A percentile compares a stretch with the other conserved stretches of the same genome.
Conservation (phyloP, 1,140 invertebrate species). For the Drosophila truncata region DNA sequence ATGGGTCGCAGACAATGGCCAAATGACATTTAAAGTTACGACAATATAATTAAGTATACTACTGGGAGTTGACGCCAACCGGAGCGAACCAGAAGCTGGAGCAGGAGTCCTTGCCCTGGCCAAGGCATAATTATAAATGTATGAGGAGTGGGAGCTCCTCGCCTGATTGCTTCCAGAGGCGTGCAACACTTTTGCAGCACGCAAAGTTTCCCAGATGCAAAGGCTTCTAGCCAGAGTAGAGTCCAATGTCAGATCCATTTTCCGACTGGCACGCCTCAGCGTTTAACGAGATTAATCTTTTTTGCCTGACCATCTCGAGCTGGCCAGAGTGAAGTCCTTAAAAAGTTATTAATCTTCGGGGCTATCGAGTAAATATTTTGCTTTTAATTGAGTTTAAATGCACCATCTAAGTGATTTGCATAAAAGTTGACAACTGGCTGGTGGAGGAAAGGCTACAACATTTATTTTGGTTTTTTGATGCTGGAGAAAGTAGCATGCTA, state of each 20-base stretch:
- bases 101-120: conserved; percentile 17
- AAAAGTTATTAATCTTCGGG: conserved; percentile 74
- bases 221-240: neutral
- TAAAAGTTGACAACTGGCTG: conserved; percentile 50
- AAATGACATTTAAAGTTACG: conserved; percentile 83
- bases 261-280: conserved; percentile 60
- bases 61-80: conserved; percentile 64
- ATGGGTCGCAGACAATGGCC: conserved; percentile 65
- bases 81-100: conserved; percentile 23
- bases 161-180: conserved; percentile 33
- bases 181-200: conserved; percentile 69
- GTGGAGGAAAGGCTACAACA: neutral
- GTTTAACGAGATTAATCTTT: conserved; percentile 79
- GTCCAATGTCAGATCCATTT: conserved; percentile 18
- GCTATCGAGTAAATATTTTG: conserved; percentile 79
- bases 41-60: conserved; percentile 83
- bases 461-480: neutral
- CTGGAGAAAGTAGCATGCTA: neutral
- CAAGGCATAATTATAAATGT: conserved; percentile 78
- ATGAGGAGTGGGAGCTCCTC: conserved; percentile 31
- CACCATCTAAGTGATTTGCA: conserved; percentile 61
- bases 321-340: conserved; percentile 49
- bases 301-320: conserved; percentile 26
- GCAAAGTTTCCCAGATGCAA: conserved; percentile 58
- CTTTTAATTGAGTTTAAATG: conserved; percentile 75